These are phyloP conservation scores for Drosophila varians DNA, from an alignment of 1,140 invertebrate species.

Conservation along the genomic window DNA sequence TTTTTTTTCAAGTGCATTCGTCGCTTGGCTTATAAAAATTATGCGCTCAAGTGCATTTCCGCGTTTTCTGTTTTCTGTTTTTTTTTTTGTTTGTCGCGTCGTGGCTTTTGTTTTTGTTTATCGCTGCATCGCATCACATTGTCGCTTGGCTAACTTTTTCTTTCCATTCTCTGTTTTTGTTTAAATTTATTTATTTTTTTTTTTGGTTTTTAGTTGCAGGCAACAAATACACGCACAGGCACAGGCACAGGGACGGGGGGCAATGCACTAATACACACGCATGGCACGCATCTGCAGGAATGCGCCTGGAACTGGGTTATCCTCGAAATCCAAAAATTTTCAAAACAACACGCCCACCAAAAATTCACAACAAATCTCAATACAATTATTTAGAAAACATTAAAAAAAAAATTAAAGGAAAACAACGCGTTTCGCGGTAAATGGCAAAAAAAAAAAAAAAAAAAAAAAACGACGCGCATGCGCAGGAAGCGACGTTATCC, in stretches of 20 bases:
- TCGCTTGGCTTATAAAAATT: conserved; percentile 77
- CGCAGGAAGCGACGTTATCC: no score
- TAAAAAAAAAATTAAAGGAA: background rate
- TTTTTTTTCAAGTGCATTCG: conserved; percentile 32
- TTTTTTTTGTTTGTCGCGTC: conserved; percentile 37
- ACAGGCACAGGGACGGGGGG: background rate
- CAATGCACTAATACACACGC: conserved; percentile 26
- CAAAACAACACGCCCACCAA: background rate
- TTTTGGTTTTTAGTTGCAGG: conserved; percentile 44
- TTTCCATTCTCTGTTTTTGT: conserved; percentile 4
- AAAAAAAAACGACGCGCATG: background rate
- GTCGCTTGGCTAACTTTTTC: conserved; percentile 52
- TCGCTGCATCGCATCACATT: conserved; percentile 61
- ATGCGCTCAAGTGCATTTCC: conserved; percentile 81
- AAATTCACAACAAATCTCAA: background rate
- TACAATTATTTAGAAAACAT: no score
- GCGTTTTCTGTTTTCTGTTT: conserved; percentile 59
- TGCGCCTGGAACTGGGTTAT: conserved; percentile 8
- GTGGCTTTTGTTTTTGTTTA: conserved; percentile 49
- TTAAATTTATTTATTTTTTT: conserved; percentile 16
- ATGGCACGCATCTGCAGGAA: conserved; percentile 30
- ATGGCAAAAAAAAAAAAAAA: background rate
- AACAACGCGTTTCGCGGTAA: background rate
- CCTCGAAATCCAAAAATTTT: background rate
- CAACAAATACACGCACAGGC: conserved; percentile 19